phyloP scores from a whole-genome alignment of 2,888 invertebrate genomes.

The Acrobasis consociella region DNA sequence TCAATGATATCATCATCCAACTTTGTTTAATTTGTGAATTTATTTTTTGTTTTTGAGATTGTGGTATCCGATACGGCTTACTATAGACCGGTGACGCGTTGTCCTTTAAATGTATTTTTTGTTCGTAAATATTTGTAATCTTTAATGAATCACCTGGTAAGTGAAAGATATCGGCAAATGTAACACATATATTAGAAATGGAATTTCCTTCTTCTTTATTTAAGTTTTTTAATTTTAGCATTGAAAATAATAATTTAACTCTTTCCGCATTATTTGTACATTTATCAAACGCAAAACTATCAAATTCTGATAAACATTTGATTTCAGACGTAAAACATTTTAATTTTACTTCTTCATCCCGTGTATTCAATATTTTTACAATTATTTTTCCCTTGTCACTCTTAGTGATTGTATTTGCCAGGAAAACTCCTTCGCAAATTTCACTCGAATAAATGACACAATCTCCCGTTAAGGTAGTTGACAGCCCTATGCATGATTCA shows the following conservation, averaged over 20 bases:
- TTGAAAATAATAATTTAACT: constrained; percentile 22
- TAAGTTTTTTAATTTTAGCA: constrained; percentile 21
- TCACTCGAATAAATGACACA: constrained; percentile 12
- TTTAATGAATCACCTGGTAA: constrained; percentile 20
- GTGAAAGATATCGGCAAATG: constrained; percentile 26
- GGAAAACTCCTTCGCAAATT: too few species aligned
- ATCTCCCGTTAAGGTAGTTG: constrained; percentile 8
- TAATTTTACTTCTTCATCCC: background rate
- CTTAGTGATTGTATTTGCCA: constrained; percentile 15
- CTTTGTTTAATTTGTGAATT: constrained; percentile 15
- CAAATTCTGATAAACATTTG: background rate
- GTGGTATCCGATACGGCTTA: constrained; percentile 25
- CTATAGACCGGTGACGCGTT: too few species aligned
- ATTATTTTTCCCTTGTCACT: background rate
- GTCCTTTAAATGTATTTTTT: constrained; percentile 22
- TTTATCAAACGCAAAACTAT: background rate
- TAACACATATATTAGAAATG: constrained; percentile 26
- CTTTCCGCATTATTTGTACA: constrained; percentile 16
- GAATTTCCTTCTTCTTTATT: constrained; percentile 19
- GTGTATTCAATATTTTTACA: background rate
- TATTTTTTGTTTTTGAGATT: constrained; percentile 20
- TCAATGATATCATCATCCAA: constrained; percentile 15
- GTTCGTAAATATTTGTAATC: constrained; percentile 21
- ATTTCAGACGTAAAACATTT: background rate
- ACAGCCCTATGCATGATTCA: constrained; percentile 14